A percentile compares a stretch with the other conserved stretches of the same genome.
Conservation (phyloP, 2,113 vertebrate genomes). For the Pycnonotus jocosus region DNA sequence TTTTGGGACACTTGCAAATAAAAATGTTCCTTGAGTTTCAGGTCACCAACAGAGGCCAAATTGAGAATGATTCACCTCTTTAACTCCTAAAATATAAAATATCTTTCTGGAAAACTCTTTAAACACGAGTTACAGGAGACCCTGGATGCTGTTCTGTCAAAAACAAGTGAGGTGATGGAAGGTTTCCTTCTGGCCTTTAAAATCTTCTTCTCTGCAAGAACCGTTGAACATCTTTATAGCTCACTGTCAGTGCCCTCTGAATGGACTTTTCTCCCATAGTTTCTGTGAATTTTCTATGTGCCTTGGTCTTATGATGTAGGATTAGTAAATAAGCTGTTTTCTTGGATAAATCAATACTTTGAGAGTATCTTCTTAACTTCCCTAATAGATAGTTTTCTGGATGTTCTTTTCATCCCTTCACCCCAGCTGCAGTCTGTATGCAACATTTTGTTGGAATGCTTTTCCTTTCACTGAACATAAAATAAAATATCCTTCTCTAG, state of each 20-base stretch:
- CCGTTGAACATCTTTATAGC: neutral
- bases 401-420: neutral
- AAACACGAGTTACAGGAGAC: neutral
- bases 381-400: neutral
- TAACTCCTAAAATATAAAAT: neutral
- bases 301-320: neutral
- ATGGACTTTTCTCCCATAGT: neutral
- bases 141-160: neutral
- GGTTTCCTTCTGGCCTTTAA: neutral
- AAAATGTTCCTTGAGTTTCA: neutral
- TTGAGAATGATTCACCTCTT: neutral
- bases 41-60: neutral
- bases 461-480: neutral
- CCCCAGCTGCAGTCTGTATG: neutral
- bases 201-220: neutral
- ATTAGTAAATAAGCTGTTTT: neutral
- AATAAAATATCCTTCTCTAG: neutral
- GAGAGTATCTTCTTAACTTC: neutral
- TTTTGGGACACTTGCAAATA: neutral
- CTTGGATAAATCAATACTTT: neutral
- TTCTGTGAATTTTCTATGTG: neutral
- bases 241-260: neutral
- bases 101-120: neutral
- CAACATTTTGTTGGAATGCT: neutral
- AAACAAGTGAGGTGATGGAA: neutral